Percentiles rank a stretch among this genome's conserved stretches.
Evolutionary conservation across 1,140 invertebrate genomes (phyloP).

Genomic region (Eueides isabella): DNA sequence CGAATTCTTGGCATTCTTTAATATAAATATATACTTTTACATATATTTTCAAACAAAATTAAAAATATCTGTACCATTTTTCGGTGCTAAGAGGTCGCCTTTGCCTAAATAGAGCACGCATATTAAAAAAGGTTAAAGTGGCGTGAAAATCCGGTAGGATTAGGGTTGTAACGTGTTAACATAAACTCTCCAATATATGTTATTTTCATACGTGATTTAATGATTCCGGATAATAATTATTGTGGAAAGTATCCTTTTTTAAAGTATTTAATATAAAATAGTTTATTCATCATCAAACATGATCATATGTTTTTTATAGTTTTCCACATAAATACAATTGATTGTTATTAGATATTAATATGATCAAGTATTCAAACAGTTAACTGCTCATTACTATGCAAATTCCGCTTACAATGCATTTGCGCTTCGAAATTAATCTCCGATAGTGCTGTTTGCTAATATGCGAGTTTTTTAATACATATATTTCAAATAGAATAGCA

Average conservation of each 20-base stretch:
- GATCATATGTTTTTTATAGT: no score
- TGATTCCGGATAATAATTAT: no score
- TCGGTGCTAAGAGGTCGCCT: neutral
- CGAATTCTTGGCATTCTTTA: neutral
- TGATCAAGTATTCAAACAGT: slow-evolving; percentile 16
- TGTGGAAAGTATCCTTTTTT: no score
- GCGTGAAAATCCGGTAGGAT: slow-evolving; percentile 15
- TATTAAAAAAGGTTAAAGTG: slow-evolving; percentile 13
- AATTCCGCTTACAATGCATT: slow-evolving; percentile 18
- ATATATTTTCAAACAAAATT: neutral
- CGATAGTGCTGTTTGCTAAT: neutral
- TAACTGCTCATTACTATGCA: slow-evolving; percentile 16
- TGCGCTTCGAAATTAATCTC: neutral
- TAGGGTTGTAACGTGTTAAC: neutral
- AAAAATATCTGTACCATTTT: neutral
- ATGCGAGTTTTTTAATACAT: neutral
- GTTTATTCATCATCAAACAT: no score
- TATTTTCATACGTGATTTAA: neutral
- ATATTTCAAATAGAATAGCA: neutral
- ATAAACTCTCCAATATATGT: neutral
- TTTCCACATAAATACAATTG: no score
- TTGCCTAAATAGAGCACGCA: slow-evolving; percentile 8
- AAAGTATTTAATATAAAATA: no score
- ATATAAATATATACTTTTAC: neutral
- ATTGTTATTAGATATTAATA: no score